A percentile compares a stretch with the other conserved stretches of the same genome.
Evolutionary conservation across 2,797 vertebrate species (phyloP).

Genomic region (Melanogrammus aeglefinus): DNA sequence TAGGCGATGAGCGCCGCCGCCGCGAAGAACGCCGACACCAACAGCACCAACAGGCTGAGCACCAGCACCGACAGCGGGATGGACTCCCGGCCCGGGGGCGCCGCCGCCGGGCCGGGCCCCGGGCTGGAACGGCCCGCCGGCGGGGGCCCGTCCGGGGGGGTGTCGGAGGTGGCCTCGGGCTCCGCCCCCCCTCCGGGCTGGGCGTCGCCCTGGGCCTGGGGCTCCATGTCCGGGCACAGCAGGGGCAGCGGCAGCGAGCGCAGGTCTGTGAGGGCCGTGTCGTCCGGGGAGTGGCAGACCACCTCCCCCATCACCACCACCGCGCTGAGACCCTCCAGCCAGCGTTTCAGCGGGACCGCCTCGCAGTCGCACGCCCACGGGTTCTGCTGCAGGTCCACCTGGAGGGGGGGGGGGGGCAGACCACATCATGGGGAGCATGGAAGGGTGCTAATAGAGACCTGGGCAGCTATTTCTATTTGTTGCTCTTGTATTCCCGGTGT

Average conservation of each 20-base stretch:
- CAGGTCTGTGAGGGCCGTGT: conserved; percentile 79
- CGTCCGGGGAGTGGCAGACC: conserved; percentile 88
- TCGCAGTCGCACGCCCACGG: conserved; percentile 97
- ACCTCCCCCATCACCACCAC: conserved; percentile 93
- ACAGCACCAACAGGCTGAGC: conserved; percentile 89
- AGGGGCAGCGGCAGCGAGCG: conserved; percentile 85
- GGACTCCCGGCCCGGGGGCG: conserved; percentile 72
- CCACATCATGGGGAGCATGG: no score
- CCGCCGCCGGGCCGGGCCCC: conserved; percentile 69
- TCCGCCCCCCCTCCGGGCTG: conserved; percentile 40
- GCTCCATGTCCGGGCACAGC: conserved; percentile 86
- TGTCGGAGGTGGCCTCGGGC: conserved; percentile 52
- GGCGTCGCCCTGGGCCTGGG: conserved; percentile 56
- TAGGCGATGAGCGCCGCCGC: conserved; percentile 92
- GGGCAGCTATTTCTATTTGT: no score
- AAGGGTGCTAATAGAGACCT: no score
- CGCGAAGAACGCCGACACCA: conserved; percentile 90
- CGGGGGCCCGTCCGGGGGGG: conserved; percentile 58
- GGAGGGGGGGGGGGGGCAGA: conserved; percentile 58
- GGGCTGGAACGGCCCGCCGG: conserved; percentile 77
- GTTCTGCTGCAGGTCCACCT: conserved; percentile 98
- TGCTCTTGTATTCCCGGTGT: no score
- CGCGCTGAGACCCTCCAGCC: conserved; percentile 89
- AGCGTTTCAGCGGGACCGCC: conserved; percentile 91
- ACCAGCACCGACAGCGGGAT: conserved; percentile 94